Base-by-base conservation (phyloP, 1,140 invertebrate genomes). In the Drosophila sulfurigaster region DNA sequence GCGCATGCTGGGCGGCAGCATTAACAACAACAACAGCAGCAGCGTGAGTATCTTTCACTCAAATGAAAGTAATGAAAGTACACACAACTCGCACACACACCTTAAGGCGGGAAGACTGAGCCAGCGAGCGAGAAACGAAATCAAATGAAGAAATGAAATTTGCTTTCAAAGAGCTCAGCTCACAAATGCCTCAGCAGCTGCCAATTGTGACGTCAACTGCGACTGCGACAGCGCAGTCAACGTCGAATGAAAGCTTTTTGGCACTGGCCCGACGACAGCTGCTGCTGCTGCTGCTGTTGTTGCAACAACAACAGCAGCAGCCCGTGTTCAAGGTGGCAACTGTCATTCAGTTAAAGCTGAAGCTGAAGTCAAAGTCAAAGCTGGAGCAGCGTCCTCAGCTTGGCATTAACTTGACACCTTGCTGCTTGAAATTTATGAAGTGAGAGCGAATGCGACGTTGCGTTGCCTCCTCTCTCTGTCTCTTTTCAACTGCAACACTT, bases 91-190 rank as follows among this genome's bases (percentile, higher is more conserved):
- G 32, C 16, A 30, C 7, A 45, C n/a, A 65, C 8, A 45, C 1
- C 35, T 38, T 10, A 38, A 38, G 35, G 8, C 35, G 35, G 32
- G 32, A 32, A 32, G 32, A 32, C 32, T 32, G 32, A 25, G 15
- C 25, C 13, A 38, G 64, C 16, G 60, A 41, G 16, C 13, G 65
- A 72, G 20, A 64, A 85, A 88, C 73, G 75, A 88, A 88, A 88
- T 89, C 85, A 90, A 88, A 90, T 89, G 86, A 89, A 89, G 81
- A 89, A 89, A 89, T 89, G 85, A 89, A 89, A 89, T 89, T 85
- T 79, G 85, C 85, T 89, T 89, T 89, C 86, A 81, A 89, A 81
- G 70, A 80, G 62, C 63, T 52, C 52, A 75, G 51, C 77, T 58
- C 69, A 48, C 68, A 74, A 81, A 85, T 62, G 65, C 64, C 48